Percentiles rank a stretch among this genome's conserved stretches.
These are phyloP conservation scores for Chunga burmeisteri DNA, from an alignment of 2,113 vertebrate species.

Conservation along the genomic window DNA sequence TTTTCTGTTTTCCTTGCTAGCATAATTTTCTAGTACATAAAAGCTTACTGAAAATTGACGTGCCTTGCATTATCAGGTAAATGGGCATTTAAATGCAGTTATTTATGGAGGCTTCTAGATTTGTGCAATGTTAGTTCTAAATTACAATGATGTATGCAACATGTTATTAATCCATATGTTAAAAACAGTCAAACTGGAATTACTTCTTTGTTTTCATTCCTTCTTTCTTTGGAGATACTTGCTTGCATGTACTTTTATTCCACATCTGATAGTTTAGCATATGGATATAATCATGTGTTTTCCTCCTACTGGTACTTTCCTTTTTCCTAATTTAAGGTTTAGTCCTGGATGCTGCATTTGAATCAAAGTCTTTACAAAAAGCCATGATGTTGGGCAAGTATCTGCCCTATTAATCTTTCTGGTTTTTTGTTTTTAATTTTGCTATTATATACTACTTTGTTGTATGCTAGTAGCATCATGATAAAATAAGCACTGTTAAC, in stretches of 20 bases:
- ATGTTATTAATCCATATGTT: neutral
- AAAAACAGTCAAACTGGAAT: neutral
- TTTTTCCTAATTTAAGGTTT: neutral
- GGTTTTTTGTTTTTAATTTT: neutral
- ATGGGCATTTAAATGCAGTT: neutral
- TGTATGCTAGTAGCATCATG: neutral
- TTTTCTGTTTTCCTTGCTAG: neutral
- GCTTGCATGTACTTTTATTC: neutral
- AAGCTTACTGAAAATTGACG: neutral
- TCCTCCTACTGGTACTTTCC: neutral
- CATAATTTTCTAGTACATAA: neutral
- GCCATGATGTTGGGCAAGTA: neutral
- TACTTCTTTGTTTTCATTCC: neutral
- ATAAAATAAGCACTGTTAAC: conserved; percentile 4
- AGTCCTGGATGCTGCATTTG: neutral
- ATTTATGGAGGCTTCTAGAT: neutral
- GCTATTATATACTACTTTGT: neutral
- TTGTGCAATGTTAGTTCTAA: neutral
- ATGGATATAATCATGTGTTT: neutral
- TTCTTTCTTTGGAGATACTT: neutral
- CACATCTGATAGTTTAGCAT: neutral
- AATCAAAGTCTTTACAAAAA: neutral
- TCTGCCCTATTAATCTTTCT: neutral
- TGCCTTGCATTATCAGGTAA: neutral
- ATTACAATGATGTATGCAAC: neutral